A percentile compares a stretch with the other conserved stretches of the same genome.
phyloP scores from a whole-genome alignment of 2,888 invertebrate genomes.

The Noctua pronuba region DNA sequence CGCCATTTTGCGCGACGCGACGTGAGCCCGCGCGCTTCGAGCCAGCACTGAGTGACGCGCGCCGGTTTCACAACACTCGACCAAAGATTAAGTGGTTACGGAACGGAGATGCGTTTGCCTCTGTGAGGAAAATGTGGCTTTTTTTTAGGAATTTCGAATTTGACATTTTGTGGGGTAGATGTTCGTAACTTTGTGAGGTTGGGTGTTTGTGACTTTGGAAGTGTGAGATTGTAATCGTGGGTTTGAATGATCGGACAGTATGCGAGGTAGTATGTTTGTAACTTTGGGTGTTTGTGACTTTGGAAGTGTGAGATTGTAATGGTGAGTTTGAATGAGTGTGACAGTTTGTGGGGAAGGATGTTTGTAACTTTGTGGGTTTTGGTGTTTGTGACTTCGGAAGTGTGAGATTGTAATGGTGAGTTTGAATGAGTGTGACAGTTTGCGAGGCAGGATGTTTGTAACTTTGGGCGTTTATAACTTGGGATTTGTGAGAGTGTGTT shows the following conservation, averaged over 20 bases:
- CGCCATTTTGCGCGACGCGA: slow-evolving; percentile 85
- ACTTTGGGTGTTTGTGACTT: no score
- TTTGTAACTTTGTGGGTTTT: neutral
- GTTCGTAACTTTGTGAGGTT: neutral
- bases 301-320: neutral
- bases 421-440: neutral
- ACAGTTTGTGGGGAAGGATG: neutral
- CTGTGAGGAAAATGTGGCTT: slow-evolving; percentile 46
- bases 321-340: neutral
- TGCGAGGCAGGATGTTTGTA: neutral
- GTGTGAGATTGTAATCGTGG: no score
- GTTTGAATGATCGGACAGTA: no score
- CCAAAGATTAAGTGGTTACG: slow-evolving; percentile 76
- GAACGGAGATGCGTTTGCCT: slow-evolving; percentile 43
- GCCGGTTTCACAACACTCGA: slow-evolving; percentile 85
- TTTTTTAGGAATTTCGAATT: neutral
- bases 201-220: no score
- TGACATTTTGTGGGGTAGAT: neutral
- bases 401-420: neutral
- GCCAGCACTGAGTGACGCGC: slow-evolving; percentile 81
- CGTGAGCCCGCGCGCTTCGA: slow-evolving; percentile 83
- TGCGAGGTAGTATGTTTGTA: no score
- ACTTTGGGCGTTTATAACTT: neutral
- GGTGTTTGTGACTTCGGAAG: neutral
- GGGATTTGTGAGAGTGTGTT: no score